Percentiles rank a stretch among this genome's conserved stretches.
These are phyloP conservation scores for Verasper variegatus DNA, from an alignment of 2,113 vertebrate genomes.

Conservation along the genomic window DNA sequence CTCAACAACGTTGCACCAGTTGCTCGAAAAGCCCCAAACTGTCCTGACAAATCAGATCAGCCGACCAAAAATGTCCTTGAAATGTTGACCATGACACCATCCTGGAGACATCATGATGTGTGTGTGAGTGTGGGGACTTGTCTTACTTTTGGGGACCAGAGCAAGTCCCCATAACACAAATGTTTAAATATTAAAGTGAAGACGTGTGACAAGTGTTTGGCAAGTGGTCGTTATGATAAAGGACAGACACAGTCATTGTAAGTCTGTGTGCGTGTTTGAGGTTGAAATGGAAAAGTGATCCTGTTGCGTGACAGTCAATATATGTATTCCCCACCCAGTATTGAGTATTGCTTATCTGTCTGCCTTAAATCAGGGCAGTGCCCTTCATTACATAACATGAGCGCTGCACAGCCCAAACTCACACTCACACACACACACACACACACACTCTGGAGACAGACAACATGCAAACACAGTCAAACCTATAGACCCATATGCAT, in stretches of 20 bases:
- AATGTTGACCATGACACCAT: neutral
- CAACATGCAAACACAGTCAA: conserved; percentile 3
- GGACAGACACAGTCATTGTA: neutral
- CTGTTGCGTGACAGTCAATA: neutral
- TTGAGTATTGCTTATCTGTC: conserved; percentile 57
- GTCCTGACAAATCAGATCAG: neutral
- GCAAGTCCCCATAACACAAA: too few species aligned
- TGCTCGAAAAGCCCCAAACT: too few species aligned
- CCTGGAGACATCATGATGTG: neutral
- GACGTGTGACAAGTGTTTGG: neutral
- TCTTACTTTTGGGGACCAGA: too few species aligned
- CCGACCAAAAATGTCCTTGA: conserved; percentile 2
- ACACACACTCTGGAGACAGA: conserved; percentile 12
- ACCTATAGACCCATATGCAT: conserved; percentile 9
- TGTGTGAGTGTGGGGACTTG: neutral
- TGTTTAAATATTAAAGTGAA: too few species aligned
- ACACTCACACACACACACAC: conserved; percentile 28
- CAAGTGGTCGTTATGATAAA: neutral
- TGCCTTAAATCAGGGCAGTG: conserved; percentile 52
- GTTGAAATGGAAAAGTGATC: conserved; percentile 30
- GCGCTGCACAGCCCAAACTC: conserved; percentile 25
- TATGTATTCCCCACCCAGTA: conserved; percentile 20
- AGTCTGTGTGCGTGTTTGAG: conserved; percentile 14
- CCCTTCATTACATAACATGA: conserved; percentile 64
- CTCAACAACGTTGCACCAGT: too few species aligned